These are phyloP conservation scores for Alligator mississippiensis DNA, from an alignment of 2,113 vertebrate genomes.

Conservation along the genomic window DNA sequence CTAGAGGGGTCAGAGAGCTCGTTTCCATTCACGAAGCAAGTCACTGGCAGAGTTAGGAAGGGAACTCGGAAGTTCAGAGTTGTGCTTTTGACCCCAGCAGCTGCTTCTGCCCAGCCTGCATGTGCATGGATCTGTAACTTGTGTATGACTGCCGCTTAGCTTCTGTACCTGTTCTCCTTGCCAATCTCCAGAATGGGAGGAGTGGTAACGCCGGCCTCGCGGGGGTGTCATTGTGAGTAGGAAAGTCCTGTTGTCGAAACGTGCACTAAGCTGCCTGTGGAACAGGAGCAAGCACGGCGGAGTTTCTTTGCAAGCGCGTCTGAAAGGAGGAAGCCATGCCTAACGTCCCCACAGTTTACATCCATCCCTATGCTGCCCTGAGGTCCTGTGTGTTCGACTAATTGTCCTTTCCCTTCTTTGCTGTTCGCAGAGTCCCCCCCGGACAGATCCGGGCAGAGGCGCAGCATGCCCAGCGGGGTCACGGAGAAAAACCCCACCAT, in stretches of 20 bases:
- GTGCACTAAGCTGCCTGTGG: neutral
- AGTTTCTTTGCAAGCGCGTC: fast-evolving
- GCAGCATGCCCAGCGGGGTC: slow-evolving; percentile 91
- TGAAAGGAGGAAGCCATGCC: neutral
- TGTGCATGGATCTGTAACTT: neutral
- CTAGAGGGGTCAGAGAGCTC: neutral
- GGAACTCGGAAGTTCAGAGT: neutral
- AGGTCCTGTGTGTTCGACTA: neutral
- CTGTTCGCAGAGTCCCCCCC: slow-evolving; percentile 90
- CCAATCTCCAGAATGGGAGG: slow-evolving; percentile 40
- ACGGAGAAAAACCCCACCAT: slow-evolving; percentile 88
- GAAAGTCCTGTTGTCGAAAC: neutral
- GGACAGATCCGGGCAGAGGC: slow-evolving; percentile 90
- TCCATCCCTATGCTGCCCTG: fast-evolving
- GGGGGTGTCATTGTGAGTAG: neutral
- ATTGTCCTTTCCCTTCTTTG: neutral
- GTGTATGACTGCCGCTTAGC: slow-evolving; percentile 38
- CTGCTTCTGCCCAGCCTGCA: neutral
- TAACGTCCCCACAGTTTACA: fast-evolving
- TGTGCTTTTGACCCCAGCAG: slow-evolving; percentile 22
- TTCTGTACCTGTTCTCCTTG: slow-evolving; percentile 33
- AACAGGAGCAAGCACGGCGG: fast-evolving
- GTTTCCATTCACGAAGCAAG: slow-evolving; percentile 24
- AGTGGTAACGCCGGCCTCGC: slow-evolving; percentile 40
- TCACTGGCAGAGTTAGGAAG: slow-evolving; percentile 14